A percentile compares a stretch with the other conserved stretches of the same genome.
phyloP scores from a whole-genome alignment of 1,140 invertebrate genomes.

The Oryzaephilus surinamensis region DNA sequence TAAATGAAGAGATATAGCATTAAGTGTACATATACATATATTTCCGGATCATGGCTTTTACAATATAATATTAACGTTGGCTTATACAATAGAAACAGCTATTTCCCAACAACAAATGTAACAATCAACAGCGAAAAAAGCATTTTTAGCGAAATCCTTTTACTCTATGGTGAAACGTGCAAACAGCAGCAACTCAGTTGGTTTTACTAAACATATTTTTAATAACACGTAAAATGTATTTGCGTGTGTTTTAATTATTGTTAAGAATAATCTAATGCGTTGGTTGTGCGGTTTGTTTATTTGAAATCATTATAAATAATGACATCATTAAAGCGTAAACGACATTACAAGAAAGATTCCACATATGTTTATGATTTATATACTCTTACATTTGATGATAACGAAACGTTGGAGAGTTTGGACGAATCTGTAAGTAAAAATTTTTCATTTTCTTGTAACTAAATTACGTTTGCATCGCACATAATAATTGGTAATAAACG shows the following conservation, averaged over 20 bases:
- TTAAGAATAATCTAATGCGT: no score
- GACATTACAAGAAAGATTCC: constrained; percentile 79
- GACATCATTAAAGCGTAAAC: constrained; percentile 36
- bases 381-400: constrained; percentile 70
- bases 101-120: no score
- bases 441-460: neutral
- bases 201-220: no score
- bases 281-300: neutral
- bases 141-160: no score
- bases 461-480: neutral
- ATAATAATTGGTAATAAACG: no score
- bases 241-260: neutral
- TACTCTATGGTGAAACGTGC: no score
- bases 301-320: constrained; percentile 6
- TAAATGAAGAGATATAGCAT: no score
- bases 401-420: constrained; percentile 54
- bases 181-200: no score
- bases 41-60: no score
- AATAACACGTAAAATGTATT: neutral
- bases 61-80: no score
- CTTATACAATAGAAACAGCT: constrained; percentile 11
- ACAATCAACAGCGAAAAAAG: no score
- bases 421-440: constrained; percentile 28
- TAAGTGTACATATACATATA: no score
- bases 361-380: constrained; percentile 72